These are phyloP conservation scores for Tenthredo amoena DNA, from an alignment of 2,888 invertebrate species.

Conservation along the genomic window DNA sequence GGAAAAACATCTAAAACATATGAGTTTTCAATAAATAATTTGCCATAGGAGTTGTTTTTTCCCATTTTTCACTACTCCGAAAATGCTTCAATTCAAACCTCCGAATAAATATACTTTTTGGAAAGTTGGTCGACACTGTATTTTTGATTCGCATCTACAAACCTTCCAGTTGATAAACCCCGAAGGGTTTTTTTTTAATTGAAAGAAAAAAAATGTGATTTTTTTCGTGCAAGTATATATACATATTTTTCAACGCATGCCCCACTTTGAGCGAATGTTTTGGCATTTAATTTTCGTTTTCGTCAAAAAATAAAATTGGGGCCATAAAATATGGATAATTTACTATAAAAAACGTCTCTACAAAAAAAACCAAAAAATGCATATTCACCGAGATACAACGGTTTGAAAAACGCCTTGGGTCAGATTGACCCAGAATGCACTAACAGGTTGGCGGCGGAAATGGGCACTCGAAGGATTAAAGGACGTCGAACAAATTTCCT, in stretches of 20 bases:
- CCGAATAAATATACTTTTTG: neutral
- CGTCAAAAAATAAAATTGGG: neutral
- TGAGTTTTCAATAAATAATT: neutral
- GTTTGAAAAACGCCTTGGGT: neutral
- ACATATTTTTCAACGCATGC: neutral
- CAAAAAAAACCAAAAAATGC: slow-evolving; percentile 10
- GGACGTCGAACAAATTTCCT: too few relatives aligned
- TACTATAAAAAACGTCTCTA: neutral
- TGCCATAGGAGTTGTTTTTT: neutral
- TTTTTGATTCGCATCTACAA: neutral
- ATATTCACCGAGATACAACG: slow-evolving; percentile 16
- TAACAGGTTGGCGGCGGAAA: neutral
- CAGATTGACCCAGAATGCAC: neutral
- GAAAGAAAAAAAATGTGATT: neutral
- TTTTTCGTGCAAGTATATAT: neutral
- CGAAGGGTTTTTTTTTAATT: neutral
- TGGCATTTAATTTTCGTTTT: neutral
- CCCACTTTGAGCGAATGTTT: neutral
- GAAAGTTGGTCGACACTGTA: neutral
- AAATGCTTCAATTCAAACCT: neutral
- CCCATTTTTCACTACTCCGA: neutral
- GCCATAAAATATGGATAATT: slow-evolving; percentile 14
- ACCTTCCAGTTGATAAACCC: neutral
- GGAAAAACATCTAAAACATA: neutral
- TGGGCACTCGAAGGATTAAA: slow-evolving; percentile 5